Conservation (phyloP, 1,140 invertebrate species). For the Sinonovacula constricta region DNA sequence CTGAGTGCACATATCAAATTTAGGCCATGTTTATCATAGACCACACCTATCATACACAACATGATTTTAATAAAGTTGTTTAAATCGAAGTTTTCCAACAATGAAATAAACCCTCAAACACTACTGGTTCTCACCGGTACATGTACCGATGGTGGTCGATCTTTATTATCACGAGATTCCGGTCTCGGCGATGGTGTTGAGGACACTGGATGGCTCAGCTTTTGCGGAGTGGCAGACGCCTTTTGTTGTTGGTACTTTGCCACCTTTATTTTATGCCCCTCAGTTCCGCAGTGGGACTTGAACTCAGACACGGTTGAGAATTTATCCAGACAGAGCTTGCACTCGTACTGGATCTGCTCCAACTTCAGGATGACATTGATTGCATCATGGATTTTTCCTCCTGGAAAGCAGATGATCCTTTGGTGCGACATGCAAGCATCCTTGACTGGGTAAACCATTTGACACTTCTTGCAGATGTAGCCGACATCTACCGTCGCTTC, state of each 20-base stretch:
- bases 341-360: conserved; percentile 84
- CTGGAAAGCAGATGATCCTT: conserved; percentile 82
- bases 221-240: conserved; percentile 9
- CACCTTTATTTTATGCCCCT: conserved; percentile 71
- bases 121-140: not conserved
- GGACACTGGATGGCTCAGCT: not conserved
- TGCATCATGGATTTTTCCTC: conserved; percentile 80
- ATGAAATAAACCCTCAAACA: not conserved
- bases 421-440: conserved; percentile 87
- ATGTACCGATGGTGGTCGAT: not conserved
- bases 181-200: conserved; percentile 21
- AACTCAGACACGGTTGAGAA: conserved; percentile 80
- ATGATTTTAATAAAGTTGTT: conserved; percentile 5
- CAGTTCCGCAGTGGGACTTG: conserved; percentile 84
- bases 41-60: too few species aligned
- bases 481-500: conserved; percentile 88
- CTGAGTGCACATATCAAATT: too few species aligned
- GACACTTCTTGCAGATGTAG: conserved; percentile 91
- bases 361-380: conserved; percentile 77
- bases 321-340: conserved; percentile 83
- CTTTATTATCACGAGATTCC: not conserved
- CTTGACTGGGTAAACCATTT: conserved; percentile 88
- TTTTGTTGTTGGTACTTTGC: conserved; percentile 50
- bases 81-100: not conserved
- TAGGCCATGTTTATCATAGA: too few species aligned